Conservation (phyloP, 92 coral and sea anemone species). For the Actinernus sp. region DNA sequence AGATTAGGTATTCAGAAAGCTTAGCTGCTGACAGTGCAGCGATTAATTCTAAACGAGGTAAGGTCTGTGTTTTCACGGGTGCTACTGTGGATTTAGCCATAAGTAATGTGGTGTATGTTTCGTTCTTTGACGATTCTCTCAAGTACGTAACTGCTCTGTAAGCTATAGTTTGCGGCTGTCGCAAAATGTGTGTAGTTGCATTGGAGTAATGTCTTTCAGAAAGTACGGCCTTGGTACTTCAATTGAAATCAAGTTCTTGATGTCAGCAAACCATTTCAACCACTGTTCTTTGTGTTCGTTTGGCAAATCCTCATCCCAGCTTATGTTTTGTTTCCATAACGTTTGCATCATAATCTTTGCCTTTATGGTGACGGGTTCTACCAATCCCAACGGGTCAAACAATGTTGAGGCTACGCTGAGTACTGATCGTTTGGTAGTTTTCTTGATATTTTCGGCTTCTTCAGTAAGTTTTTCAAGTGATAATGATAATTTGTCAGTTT, state of each 20-base stretch:
- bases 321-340: constrained; percentile 21
- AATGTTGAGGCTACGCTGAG: constrained; percentile 27
- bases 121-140: constrained; percentile 13
- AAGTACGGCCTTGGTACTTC: constrained; percentile 34
- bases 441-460: constrained; percentile 2
- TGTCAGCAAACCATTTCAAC: constrained; percentile 8
- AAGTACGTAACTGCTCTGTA: constrained; percentile 60
- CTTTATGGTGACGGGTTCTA: constrained; percentile 32
- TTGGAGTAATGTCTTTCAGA: background rate
- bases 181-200: constrained; percentile 28
- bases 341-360: constrained; percentile 36
- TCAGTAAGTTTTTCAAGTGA: constrained; percentile 27
- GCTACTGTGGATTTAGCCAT: constrained; percentile 41
- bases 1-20: constrained; percentile 3
- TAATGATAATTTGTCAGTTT: constrained; percentile 10
- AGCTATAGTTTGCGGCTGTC: constrained; percentile 46
- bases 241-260: constrained; percentile 11
- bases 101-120: constrained; percentile 7
- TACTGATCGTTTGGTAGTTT: constrained; percentile 12
- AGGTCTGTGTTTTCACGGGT: constrained; percentile 18
- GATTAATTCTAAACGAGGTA: constrained; percentile 17
- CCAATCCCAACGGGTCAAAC: constrained; percentile 23
- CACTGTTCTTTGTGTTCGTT: constrained; percentile 10
- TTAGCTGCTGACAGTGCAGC: constrained; percentile 36
- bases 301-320: constrained; percentile 39